Evolutionary conservation across 2,113 vertebrate genomes (phyloP), one percentile per base, ranked within the genome.

Genomic region (Leucosticte australis): DNA sequence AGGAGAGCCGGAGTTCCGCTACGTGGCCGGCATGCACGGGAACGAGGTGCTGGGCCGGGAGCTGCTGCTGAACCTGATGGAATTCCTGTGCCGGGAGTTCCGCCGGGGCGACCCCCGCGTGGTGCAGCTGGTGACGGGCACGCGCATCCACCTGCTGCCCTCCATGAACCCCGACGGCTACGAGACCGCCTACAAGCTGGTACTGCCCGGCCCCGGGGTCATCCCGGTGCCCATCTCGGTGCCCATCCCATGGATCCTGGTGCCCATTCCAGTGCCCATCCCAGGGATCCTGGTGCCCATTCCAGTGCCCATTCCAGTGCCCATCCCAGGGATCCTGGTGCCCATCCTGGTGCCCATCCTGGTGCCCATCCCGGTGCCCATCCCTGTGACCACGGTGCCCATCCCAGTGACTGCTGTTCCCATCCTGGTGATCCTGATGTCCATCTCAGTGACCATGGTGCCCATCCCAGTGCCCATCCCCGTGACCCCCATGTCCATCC

Each of bases 81-180:
- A 99, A 96, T 99, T 98, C 93, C 90, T 99, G 80, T 99, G 99
- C 95, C 98, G 28, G 5, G 98, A 99, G 69, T 99, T 98, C 96
- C 98, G 98, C 26, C 96, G 46, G 35, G 98, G 98, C 9, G 97
- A 99, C 93, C 97, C 98, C 3, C 98, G 99, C 4, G 75, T 99
- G 14, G 95, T 98, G 7, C 98, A 97, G 37, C 98, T 99, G 92
- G 98, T 99, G 73, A 98, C 98, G 0, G 96, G 98, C 88, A 99
- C 98, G 0, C 98, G 99, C 27, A 99, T 99, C 90, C 99, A 99
- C 95, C 98, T 99, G 28, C 94, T 99, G 95, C 99, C 99, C 46
- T 99, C 99, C 94, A 99, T 99, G 98, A 99, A 99, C 96, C 99
- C 99, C 1, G 99, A 99, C 1, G 99, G 99, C 69, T 99, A 99